phyloP scores from a whole-genome alignment of 2,113 vertebrate species.

The Dermatemys mawii region DNA sequence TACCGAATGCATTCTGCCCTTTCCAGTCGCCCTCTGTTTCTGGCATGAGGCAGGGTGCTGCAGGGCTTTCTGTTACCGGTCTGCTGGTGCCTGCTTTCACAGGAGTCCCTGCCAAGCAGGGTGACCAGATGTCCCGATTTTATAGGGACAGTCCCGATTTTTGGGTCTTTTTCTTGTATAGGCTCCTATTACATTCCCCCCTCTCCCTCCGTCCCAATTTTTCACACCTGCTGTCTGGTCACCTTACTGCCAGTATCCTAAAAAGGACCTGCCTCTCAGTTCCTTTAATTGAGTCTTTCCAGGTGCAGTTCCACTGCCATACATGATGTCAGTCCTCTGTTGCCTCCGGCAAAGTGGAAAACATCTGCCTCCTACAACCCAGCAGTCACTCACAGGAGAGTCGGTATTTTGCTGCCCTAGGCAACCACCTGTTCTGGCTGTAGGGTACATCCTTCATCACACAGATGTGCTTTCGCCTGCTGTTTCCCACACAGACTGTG shows the following conservation, averaged over 20 bases:
- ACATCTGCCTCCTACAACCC: background rate
- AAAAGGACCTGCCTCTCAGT: background rate
- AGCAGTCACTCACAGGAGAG: background rate
- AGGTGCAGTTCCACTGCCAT: background rate
- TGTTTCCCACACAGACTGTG: fast-evolving
- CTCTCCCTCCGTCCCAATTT: no score
- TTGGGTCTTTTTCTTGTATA: no score
- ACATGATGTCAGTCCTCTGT: background rate
- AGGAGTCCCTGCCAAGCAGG: no score
- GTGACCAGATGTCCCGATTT: no score
- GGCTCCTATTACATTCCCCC: no score
- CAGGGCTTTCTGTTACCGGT: background rate
- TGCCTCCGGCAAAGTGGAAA: background rate
- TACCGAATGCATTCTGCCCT: background rate
- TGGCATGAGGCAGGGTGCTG: background rate
- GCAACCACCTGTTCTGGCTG: background rate
- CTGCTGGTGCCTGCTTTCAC: background rate
- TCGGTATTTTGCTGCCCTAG: background rate
- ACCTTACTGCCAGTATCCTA: no score
- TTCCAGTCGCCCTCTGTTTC: background rate
- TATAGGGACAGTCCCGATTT: no score
- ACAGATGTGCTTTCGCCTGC: fast-evolving
- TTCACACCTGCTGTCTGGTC: no score
- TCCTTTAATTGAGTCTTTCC: background rate
- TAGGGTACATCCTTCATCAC: fast-evolving